Base-by-base conservation (phyloP, 2,113 vertebrate genomes). In the Poeciliopsis occidentalis region DNA sequence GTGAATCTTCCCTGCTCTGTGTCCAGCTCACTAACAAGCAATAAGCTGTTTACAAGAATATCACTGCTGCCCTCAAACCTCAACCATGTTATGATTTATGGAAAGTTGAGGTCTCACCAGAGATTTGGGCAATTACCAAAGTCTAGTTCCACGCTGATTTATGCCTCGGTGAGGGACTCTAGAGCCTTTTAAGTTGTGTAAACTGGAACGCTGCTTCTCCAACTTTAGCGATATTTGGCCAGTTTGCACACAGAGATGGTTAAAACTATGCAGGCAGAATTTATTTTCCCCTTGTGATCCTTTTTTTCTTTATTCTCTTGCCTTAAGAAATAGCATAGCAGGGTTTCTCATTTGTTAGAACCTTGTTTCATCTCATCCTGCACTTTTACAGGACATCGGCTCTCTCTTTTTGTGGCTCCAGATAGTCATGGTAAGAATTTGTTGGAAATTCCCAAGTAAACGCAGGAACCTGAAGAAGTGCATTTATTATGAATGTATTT, bases 71-170 rank as follows among this genome's bases (percentile, higher is more conserved):
- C 84, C 87, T 85, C 87, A 85, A 82, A 86, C 84, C 84, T 76
- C 73, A 85, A 13, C 78, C 87, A 67, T 80, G 75, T 77, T 84
- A 74, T 89, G 88, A 92, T 88, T 88, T 83, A 88, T 87, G 68
- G 83, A 87, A 79, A 80, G 77, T 68, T 84, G 84, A 71, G 85
- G 85, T 70, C 78, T 75, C 70, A 85, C 85, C 80, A 82, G 70
- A 76, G 85, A 86, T 88, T 87, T 78, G 73, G 73, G 62, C 76
- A 81, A 79, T 85, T 79, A 87, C 80, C 76, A 84, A 87, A 81
- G 82, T 83, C 79, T 80, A 76, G 81, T 84, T 88, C 81, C 68
- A 63, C 79, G 57, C 32, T 74, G 81, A 89, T 89, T 88, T 90
- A 88, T 85, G 78, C 67, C 37, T 71, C 79, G 71, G 76, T 76